Percentiles rank a stretch among this genome's conserved stretches.
Evolutionary conservation across 2,797 vertebrate species (phyloP).

Genomic region (Silurus lanzhouensis): DNA sequence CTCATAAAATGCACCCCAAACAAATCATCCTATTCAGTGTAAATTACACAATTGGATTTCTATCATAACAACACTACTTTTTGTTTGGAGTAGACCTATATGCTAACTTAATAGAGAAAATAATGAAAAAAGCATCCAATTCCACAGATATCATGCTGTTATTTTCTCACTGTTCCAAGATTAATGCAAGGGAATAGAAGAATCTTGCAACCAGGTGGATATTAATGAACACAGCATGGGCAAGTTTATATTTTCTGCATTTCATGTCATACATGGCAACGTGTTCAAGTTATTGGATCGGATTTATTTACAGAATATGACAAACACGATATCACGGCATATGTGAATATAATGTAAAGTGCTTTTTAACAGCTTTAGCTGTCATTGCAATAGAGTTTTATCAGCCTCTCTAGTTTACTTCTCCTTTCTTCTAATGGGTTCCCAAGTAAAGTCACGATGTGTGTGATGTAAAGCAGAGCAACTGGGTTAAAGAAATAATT

Average conservation of each 20-base stretch:
- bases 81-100: too few species aligned
- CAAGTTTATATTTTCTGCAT: not conserved
- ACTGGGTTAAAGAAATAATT: not conserved
- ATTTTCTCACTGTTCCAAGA: not conserved
- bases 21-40: too few species aligned
- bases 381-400: not conserved
- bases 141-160: not conserved
- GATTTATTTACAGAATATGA: not conserved
- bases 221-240: not conserved
- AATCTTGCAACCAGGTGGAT: not conserved
- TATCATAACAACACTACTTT: too few species aligned
- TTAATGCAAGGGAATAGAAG: not conserved
- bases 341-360: not conserved
- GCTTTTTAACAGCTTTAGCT: not conserved
- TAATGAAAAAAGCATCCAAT: not conserved
- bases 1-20: too few species aligned
- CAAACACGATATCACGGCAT: not conserved
- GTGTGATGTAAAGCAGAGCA: not conserved
- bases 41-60: too few species aligned
- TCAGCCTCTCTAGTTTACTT: not conserved
- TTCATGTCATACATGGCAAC: not conserved
- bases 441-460: not conserved
- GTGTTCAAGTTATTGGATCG: not conserved
- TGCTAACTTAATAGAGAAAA: not conserved
- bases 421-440: not conserved